phyloP scores from a whole-genome alignment of 2,888 invertebrate genomes.

The Tethea ocularis region DNA sequence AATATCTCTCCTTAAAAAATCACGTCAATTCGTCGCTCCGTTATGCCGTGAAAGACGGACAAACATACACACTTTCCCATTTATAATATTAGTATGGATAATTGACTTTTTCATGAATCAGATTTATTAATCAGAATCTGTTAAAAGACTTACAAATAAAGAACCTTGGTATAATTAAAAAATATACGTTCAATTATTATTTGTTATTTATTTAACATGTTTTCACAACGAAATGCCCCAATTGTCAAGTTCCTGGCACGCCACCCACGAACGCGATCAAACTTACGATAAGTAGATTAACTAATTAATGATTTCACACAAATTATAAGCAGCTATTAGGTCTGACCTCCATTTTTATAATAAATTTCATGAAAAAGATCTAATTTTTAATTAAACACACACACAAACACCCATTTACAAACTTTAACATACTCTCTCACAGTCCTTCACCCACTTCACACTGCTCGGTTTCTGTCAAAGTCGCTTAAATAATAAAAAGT shows the following conservation, averaged over 20 bases:
- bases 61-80: too few species aligned
- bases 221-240: neutral
- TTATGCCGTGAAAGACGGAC: too few species aligned
- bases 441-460: too few species aligned
- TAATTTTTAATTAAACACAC: neutral
- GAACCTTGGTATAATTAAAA: neutral
- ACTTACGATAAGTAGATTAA: slow-evolving; percentile 55
- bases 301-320: slow-evolving; percentile 78
- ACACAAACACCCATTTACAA: too few species aligned
- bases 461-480: too few species aligned
- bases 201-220: neutral
- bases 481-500: too few species aligned
- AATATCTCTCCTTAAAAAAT: too few species aligned
- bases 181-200: neutral
- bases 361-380: neutral
- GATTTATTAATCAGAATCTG: too few species aligned
- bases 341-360: slow-evolving; percentile 33
- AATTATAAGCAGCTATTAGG: slow-evolving; percentile 55
- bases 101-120: too few species aligned
- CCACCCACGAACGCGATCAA: slow-evolving; percentile 29
- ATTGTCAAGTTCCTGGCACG: slow-evolving; percentile 14
- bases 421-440: too few species aligned
- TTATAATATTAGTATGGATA: too few species aligned
- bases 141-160: neutral
- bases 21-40: too few species aligned